These are phyloP conservation scores for Formica aserva DNA, from an alignment of 2,888 invertebrate species.

Conservation along the genomic window DNA sequence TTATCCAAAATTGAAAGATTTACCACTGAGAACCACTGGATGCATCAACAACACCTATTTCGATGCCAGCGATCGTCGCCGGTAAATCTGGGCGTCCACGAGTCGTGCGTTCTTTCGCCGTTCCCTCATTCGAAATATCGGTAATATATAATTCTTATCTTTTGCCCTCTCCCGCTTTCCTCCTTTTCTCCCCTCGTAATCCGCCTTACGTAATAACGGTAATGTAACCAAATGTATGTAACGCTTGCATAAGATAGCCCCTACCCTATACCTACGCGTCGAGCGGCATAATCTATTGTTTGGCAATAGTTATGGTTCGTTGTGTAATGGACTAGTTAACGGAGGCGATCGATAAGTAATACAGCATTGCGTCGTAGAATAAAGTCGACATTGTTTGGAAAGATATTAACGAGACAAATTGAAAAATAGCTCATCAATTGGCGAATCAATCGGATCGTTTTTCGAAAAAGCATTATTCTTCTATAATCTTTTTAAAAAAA, in stretches of 20 bases:
- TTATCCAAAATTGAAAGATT: neutral
- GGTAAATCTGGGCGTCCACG: constrained; percentile 2
- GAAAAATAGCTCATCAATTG: constrained; percentile 6
- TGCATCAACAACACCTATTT: neutral
- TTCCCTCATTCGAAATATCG: constrained; percentile 61
- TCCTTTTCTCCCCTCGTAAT: constrained; percentile 81
- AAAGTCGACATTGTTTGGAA: constrained; percentile 22
- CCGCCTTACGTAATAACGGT: constrained; percentile 81
- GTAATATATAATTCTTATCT: constrained; percentile 62
- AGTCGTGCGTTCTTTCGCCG: constrained; percentile 8
- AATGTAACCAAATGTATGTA: constrained; percentile 85
- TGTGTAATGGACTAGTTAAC: constrained; percentile 80
- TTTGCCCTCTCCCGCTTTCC: constrained; percentile 48
- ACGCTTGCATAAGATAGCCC: constrained; percentile 83
- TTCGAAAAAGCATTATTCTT: neutral
- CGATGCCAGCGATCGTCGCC: neutral
- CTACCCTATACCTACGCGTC: constrained; percentile 74
- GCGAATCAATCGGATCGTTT: neutral
- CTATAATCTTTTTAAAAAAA: neutral
- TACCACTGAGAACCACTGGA: neutral
- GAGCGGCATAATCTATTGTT: constrained; percentile 83
- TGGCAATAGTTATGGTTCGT: constrained; percentile 82
- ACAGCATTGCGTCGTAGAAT: constrained; percentile 56
- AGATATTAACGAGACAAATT: constrained; percentile 19
- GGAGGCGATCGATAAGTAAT: constrained; percentile 76